Evolutionary conservation across 1,140 invertebrate species (phyloP).

Genomic region (Aphelenchoides avenae): DNA sequence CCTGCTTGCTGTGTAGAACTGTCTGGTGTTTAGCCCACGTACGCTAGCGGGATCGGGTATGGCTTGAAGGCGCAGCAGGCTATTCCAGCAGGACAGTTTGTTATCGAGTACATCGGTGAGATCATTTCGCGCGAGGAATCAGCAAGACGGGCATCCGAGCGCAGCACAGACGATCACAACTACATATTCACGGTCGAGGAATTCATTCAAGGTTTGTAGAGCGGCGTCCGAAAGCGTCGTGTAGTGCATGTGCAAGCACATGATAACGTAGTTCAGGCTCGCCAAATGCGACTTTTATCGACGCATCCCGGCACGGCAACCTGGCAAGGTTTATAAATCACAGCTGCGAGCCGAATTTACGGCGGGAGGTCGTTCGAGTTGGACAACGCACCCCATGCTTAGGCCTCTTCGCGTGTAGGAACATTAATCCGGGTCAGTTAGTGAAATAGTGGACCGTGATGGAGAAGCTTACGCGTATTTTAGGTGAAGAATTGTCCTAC

Average conservation of each 20-base stretch:
- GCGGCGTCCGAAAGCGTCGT: not conserved
- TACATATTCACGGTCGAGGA: slow-evolving; percentile 29
- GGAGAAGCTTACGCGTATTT: too few relatives aligned
- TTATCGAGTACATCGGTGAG: slow-evolving; percentile 40
- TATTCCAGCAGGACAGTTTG: slow-evolving; percentile 23
- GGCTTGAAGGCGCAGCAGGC: slow-evolving; percentile 17
- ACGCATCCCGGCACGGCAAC: slow-evolving; percentile 13
- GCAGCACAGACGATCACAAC: slow-evolving; percentile 15
- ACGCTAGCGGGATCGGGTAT: slow-evolving; percentile 24
- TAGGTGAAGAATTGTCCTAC: slow-evolving; percentile 38
- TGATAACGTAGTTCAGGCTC: too few relatives aligned
- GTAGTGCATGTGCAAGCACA: too few relatives aligned
- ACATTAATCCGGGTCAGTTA: slow-evolving; percentile 26
- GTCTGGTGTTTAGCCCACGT: not conserved
- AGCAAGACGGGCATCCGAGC: not conserved
- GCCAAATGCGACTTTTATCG: slow-evolving; percentile 16
- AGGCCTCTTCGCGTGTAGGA: slow-evolving; percentile 32
- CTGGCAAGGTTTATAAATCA: slow-evolving; percentile 98
- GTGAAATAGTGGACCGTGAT: too few relatives aligned
- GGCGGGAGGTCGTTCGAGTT: slow-evolving; percentile 27
- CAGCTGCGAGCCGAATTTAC: slow-evolving; percentile 89
- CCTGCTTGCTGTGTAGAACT: too few relatives aligned
- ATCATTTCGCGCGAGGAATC: slow-evolving; percentile 27
- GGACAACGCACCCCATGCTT: slow-evolving; percentile 16
- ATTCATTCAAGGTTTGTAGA: slow-evolving; percentile 21